Base-by-base conservation (phyloP, 2,888 invertebrate species). In the Cetonia aurata region DNA sequence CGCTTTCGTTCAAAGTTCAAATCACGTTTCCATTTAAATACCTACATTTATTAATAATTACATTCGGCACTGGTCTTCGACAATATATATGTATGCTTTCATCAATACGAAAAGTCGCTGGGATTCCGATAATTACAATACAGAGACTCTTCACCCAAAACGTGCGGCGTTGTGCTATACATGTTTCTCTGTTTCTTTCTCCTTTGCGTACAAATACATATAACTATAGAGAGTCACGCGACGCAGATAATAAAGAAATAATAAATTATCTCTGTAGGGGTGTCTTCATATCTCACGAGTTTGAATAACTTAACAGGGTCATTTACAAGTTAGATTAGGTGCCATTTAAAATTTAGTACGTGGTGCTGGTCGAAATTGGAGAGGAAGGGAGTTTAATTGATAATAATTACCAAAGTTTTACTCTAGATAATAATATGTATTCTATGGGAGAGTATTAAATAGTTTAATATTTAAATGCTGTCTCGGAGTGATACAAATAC, bases 281-380 rank as follows among this genome's bases (percentile, higher is more conserved):
- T 78, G 79, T 74, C 67, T 71, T 74, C 75, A 74, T 75, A 75
- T 78, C 77, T 78, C 77, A 78, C 78, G 73, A 75, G 73, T 75
- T 74, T 77, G 79, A 79, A 79, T 79, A 79, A 79, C 75, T 79
- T 78, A 79, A 76, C 77, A 73, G 76, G 76, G 77, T 76, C 77
- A 79, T 79, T 80, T 81, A 79, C 80, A 81, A 81, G 80, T 81
- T 79, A 80, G 79, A 81, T 80, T 80, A 78, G 80, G 71, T 71
- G 72, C 73, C 75, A 76, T 78, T 78, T 78, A 77, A 78, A 79
- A 78, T 78, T 76, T 77, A 77, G 42, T 48, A 19, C 67, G 41
- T 53, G 33, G 25, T 25, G 25, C 25, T 25, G 25, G 25, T 25
- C 31, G 33, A 13, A 53, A 55, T 17, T 25, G 53, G 42, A 15